Conservation (phyloP, 1,140 invertebrate genomes). For the Euwallacea fornicatus region DNA sequence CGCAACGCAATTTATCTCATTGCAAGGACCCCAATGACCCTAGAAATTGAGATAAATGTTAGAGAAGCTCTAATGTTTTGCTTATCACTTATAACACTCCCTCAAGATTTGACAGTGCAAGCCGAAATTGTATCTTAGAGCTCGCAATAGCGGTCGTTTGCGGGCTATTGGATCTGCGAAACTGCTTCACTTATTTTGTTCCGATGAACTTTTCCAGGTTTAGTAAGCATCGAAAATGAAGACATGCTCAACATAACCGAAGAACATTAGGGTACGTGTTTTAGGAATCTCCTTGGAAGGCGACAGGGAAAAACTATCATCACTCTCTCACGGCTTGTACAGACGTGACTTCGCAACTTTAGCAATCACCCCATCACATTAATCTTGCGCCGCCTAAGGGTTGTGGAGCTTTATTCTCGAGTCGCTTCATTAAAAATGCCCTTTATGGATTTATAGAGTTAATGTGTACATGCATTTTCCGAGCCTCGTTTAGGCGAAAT, state of each 20-base stretch:
- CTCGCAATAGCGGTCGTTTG: conserved; percentile 4
- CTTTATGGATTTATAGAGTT: conserved; percentile 19
- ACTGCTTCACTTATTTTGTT: background rate
- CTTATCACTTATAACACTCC: conserved; percentile 36
- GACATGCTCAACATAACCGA: conserved; percentile 27
- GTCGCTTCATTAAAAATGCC: conserved; percentile 42
- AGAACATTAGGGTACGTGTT: conserved; percentile 40
- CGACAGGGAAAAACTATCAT: conserved; percentile 45
- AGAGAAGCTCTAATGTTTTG: conserved; percentile 16
- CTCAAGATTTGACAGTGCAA: conserved; percentile 26
- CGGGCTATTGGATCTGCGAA: conserved; percentile 1
- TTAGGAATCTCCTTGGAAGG: conserved; percentile 43
- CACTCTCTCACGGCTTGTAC: conserved; percentile 44
- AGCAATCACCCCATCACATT: conserved; percentile 48
- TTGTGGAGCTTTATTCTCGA: conserved; percentile 39
- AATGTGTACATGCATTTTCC: conserved; percentile 18
- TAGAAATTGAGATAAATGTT: conserved; percentile 31
- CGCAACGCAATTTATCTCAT: conserved; percentile 9
- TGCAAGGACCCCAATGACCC: conserved; percentile 21
- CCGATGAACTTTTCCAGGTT: background rate
- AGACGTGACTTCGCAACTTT: conserved; percentile 49
- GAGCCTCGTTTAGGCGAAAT: too few relatives aligned
- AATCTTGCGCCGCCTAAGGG: conserved; percentile 42
- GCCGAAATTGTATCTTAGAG: background rate
- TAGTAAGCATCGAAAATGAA: conserved; percentile 14